Percentiles rank a stretch among this genome's conserved stretches.
Evolutionary conservation across 2,797 vertebrate genomes (phyloP).

Genomic region (Balearica regulorum): DNA sequence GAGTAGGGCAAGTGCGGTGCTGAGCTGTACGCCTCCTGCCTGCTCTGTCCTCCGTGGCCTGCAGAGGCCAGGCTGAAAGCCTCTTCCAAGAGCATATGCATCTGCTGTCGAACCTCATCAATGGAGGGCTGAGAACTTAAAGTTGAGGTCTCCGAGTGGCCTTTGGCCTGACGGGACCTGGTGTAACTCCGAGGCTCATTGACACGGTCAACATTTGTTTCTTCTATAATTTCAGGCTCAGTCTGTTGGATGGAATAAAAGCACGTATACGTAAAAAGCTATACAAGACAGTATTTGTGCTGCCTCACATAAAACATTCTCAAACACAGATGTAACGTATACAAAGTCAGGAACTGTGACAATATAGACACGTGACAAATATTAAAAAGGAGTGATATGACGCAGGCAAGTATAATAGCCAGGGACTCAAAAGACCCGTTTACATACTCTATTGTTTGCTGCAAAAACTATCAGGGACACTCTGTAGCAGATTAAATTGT

Average conservation of each 20-base stretch:
- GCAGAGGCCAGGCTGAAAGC: constrained; percentile 97
- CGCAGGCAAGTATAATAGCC: not conserved
- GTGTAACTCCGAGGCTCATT: constrained; percentile 80
- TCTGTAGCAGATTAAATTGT: not conserved
- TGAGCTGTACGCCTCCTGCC: constrained; percentile 84
- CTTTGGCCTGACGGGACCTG: constrained; percentile 86
- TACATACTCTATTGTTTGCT: not conserved
- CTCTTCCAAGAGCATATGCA: constrained; percentile 97
- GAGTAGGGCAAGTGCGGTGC: constrained; percentile 87
- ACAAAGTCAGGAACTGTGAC: not conserved
- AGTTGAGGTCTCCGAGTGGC: constrained; percentile 95
- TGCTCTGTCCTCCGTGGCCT: constrained; percentile 85
- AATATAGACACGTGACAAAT: not conserved
- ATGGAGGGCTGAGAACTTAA: constrained; percentile 99
- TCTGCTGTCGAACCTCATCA: constrained; percentile 97
- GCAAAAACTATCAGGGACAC: not conserved
- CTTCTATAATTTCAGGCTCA: constrained; percentile 94
- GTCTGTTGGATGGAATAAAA: constrained; percentile 78
- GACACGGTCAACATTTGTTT: constrained; percentile 93
- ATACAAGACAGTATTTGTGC: not conserved
- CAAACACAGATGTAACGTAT: not conserved
- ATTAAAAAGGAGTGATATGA: not conserved
- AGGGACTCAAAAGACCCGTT: not conserved
- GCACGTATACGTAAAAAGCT: not conserved
- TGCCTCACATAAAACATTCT: not conserved